Percentiles rank a stretch among this genome's conserved stretches.
Conservation (phyloP, 1,140 invertebrate species). For the Schmidtea mediterranea region DNA sequence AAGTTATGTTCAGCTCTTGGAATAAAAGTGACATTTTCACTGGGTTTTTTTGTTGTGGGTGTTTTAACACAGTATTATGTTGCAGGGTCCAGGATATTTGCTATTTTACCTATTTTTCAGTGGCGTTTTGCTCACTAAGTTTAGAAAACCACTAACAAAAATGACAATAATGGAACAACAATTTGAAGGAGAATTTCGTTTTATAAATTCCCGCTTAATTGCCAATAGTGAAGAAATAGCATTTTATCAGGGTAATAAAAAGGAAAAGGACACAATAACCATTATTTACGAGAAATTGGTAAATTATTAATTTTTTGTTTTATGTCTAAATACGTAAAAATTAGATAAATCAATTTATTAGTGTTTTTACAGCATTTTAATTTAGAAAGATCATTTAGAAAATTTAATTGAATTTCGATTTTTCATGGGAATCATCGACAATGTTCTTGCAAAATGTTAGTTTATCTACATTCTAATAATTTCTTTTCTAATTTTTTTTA, state of each 20-base stretch:
- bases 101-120: conserved; percentile 54
- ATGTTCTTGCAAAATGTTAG: conserved; percentile 81
- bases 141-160: conserved; percentile 52
- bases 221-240: conserved; percentile 87
- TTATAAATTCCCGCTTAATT: conserved; percentile 75
- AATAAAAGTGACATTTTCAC: conserved; percentile 32
- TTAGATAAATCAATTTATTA: too few relatives aligned
- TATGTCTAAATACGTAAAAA: too few relatives aligned
- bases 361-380: too few relatives aligned
- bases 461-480: conserved; percentile 11
- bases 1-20: conserved; percentile 57
- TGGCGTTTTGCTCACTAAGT: conserved; percentile 33
- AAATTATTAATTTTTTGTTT: too few relatives aligned
- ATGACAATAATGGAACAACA: conserved; percentile 78
- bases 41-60: neutral
- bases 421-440: conserved; percentile 71
- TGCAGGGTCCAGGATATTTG: conserved; percentile 55
- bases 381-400: conserved; percentile 44
- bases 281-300: conserved; percentile 65
- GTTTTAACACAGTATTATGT: conserved; percentile 10
- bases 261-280: conserved; percentile 59
- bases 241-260: conserved; percentile 68
- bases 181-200: conserved; percentile 83
- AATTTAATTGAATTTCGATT: conserved; percentile 70
- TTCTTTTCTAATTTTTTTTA: too few relatives aligned